Evolutionary conservation across 2,797 vertebrate genomes (phyloP), one percentile per base, ranked within the genome.

Genomic region (Pangasius larnaudii): DNA sequence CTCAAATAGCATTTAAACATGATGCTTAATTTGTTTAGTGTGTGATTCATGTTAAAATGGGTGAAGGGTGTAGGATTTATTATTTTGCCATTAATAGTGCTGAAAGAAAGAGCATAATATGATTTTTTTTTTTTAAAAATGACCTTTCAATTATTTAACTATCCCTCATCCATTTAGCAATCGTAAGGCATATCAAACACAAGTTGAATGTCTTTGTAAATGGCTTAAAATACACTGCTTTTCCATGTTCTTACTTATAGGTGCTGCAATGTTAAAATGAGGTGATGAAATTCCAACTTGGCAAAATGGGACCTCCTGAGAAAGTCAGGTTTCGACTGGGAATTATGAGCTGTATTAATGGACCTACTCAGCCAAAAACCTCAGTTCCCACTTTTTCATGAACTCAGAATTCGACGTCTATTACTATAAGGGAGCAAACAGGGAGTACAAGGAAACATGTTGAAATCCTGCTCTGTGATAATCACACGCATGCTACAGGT

Each of bases 401-500:
- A 59, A 39, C 22, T 59, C 33, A 24, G 33, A 22, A 24, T n/a
- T 46, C 0, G 0, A 83, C 10, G 5, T 19, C 13, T 19, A 33
- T 59, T 81, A 42, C 19, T 42, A 27, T 42, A 61, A 81, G 53
- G 9, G 6, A 67, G 27, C 42, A 22, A 49, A 49, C 14, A 22
- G 22, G 33, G 10, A 30, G n/a, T 33, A 53, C 42, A 30, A 16
- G 10, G 42, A 67, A 67, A 51, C 79, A 39, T 65, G 39, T 13
- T 51, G n/a, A 84, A 22, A 46, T 69, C 18, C n/a, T 67, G 61
- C 63, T 84, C 63, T 69, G 63, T 33, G 19, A n/a, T 67, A 51
- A 82, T 33, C 42, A 84, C 39, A 67, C 63, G 63, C 0, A 83
- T 49, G 42, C 81, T 83, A 65, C 61, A 83, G 24, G 18, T 84